Evolutionary conservation across 2,113 vertebrate genomes (phyloP).

Genomic region (Scalopus aquaticus): DNA sequence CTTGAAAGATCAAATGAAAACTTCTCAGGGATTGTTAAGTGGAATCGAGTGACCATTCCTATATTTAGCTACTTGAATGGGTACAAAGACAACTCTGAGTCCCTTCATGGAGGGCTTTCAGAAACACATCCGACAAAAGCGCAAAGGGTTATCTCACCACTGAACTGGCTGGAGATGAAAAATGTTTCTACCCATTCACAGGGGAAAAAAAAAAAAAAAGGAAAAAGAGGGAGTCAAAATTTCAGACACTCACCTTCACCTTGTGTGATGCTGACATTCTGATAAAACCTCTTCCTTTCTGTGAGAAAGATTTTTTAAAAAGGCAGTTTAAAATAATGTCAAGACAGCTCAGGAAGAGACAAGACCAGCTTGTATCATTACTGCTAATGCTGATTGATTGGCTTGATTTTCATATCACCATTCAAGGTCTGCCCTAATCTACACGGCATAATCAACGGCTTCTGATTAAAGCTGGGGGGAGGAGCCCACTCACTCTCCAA

Average conservation of each 20-base stretch:
- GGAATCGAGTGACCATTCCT: constrained; percentile 49
- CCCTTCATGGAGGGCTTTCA: background rate
- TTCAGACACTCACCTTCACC: constrained; percentile 91
- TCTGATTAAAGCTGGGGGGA: constrained; percentile 3
- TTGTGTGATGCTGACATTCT: constrained; percentile 95
- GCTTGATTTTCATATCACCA: constrained; percentile 39
- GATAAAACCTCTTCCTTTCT: constrained; percentile 96
- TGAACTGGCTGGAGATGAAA: constrained; percentile 11
- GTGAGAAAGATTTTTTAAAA: constrained; percentile 67
- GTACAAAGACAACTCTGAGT: constrained; percentile 32
- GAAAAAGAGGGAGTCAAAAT: background rate
- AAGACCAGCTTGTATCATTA: background rate
- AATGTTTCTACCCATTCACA: background rate
- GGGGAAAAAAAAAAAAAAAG: background rate
- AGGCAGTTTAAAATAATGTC: constrained; percentile 42
- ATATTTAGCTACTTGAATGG: constrained; percentile 45
- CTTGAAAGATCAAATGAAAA: constrained; percentile 85
- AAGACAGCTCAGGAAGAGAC: background rate
- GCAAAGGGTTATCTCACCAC: background rate
- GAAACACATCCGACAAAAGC: background rate
- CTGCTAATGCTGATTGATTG: constrained; percentile 25
- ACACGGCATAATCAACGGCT: background rate
- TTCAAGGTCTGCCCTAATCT: constrained; percentile 13
- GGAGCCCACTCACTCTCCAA: background rate
- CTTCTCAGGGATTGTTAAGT: constrained; percentile 78